These are phyloP conservation scores for Mirza zaza DNA, from an alignment of 2,113 vertebrate genomes.

Conservation along the genomic window DNA sequence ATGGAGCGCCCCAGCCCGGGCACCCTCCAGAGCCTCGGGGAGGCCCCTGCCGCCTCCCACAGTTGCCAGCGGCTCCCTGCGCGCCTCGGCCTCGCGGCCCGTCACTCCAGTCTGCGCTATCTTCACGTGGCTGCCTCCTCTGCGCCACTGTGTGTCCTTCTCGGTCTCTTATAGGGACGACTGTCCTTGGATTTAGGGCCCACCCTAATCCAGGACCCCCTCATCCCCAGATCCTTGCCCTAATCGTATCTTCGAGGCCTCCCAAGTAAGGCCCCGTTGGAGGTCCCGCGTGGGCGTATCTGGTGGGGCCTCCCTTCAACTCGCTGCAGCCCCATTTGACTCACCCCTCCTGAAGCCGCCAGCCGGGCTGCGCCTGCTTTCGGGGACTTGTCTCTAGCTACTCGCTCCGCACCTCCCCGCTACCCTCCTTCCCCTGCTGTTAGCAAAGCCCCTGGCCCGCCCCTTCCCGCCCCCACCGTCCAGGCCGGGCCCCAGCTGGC, in stretches of 20 bases:
- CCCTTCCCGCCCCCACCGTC: rapidly evolving
- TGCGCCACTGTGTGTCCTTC: background rate
- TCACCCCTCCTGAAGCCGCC: background rate
- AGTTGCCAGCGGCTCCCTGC: background rate
- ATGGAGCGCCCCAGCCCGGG: background rate
- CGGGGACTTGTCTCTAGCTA: too few species aligned
- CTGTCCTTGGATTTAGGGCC: background rate
- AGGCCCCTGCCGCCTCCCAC: background rate
- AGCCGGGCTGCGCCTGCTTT: rapidly evolving
- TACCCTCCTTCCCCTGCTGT: background rate
- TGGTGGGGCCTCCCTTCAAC: background rate
- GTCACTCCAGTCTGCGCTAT: background rate
- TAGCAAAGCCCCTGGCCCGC: background rate
- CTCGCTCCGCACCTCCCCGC: rapidly evolving
- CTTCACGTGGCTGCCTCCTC: background rate
- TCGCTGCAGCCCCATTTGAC: rapidly evolving
- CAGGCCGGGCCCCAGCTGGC: background rate
- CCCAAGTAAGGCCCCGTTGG: background rate
- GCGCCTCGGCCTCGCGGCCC: background rate
- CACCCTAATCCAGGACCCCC: background rate
- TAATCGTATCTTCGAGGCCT: too few species aligned
- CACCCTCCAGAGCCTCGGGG: background rate
- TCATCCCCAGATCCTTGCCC: background rate
- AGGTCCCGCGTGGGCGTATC: background rate
- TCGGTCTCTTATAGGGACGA: background rate